Base-by-base conservation (phyloP, 2,888 invertebrate species). In the Plusia festucae region DNA sequence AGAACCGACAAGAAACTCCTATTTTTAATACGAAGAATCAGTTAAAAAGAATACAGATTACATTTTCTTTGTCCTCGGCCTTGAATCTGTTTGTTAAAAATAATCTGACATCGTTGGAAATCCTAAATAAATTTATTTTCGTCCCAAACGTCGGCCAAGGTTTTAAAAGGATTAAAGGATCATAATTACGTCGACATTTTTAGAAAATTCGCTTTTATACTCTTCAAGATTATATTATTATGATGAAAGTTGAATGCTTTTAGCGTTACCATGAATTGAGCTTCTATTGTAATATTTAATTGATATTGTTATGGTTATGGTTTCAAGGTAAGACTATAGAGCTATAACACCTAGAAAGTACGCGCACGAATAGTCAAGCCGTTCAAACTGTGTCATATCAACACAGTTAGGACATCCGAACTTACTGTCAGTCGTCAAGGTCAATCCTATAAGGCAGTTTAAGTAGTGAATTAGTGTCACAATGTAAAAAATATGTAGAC, bases 171-270 rank as follows among this genome's bases (percentile, higher is more conserved):
- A 55, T 70, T 65, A 70, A 7, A 53, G 8, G 62, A 73, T 65
- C 32, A 63, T 65, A 68, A 77, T 63, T 46, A 61, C 3, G 32
- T 15, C 11, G 18, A 3, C 34, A 34, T 15, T 44, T 71, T 54
- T 30, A 18, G 51, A 60, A 58, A 65, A 44, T 52, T 59, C 32
- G 46, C 51, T 63, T 46, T 51, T 60, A 63, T 67, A 77, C 67
- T 59, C 60, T 16, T 32, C 6, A 2, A 68, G 76, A 64, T 68
- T 66, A 67, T 58, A 61, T 68, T 58, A 61, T 68, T 66, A 65
- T 60, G 40, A 22, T n/a, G 56, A 52, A 62, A 77, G 60, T 67
- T 57, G 52, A 32, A 53, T 60, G 55, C 3, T 18, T 30, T 9
- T 30, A 30, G 16, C 53, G 51, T 11, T 60, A 53, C 59, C 61